phyloP scores from a whole-genome alignment of 2,888 invertebrate species.

The Xestobium rufovillosum region DNA sequence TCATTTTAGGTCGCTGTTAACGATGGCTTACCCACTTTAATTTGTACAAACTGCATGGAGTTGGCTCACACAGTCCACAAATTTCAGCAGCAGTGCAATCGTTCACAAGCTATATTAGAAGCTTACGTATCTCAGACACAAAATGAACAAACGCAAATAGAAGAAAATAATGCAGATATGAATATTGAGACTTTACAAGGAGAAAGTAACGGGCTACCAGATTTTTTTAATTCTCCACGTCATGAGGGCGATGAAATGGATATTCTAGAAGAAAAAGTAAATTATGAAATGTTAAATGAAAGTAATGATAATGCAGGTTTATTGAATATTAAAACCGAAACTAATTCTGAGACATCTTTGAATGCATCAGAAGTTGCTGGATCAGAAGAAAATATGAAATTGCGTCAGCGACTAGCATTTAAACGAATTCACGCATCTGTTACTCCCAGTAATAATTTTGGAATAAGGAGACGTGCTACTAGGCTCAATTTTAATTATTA shows the following conservation, averaged over 20 bases:
- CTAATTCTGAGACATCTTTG: slow-evolving; percentile 10
- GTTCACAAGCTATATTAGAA: slow-evolving; percentile 28
- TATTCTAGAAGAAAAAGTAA: too few species aligned
- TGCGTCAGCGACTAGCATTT: slow-evolving; percentile 14
- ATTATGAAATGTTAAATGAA: too few species aligned
- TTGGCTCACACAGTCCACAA: slow-evolving; percentile 26
- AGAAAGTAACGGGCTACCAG: too few species aligned
- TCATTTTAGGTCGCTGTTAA: slow-evolving; percentile 25
- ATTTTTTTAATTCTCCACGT: too few species aligned
- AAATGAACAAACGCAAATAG: slow-evolving; percentile 3
- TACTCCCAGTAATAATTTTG: too few species aligned
- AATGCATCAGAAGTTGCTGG: slow-evolving; percentile 16
- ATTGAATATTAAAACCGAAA: slow-evolving; percentile 16
- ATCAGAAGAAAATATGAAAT: slow-evolving; percentile 17
- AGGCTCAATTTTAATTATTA: too few species aligned
- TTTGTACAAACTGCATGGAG: slow-evolving; percentile 29
- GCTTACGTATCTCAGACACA: slow-evolving; percentile 22
- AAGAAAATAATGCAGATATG: too few species aligned
- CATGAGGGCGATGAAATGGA: too few species aligned
- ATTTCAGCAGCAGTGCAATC: slow-evolving; percentile 30
- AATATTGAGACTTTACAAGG: too few species aligned
- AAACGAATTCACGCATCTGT: too few species aligned
- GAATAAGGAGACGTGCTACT: too few species aligned
- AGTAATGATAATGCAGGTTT: too few species aligned
- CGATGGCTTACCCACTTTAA: slow-evolving; percentile 28